These are phyloP conservation scores for Thamnophis sirtalis DNA, from an alignment of 2,113 vertebrate species.

Conservation along the genomic window DNA sequence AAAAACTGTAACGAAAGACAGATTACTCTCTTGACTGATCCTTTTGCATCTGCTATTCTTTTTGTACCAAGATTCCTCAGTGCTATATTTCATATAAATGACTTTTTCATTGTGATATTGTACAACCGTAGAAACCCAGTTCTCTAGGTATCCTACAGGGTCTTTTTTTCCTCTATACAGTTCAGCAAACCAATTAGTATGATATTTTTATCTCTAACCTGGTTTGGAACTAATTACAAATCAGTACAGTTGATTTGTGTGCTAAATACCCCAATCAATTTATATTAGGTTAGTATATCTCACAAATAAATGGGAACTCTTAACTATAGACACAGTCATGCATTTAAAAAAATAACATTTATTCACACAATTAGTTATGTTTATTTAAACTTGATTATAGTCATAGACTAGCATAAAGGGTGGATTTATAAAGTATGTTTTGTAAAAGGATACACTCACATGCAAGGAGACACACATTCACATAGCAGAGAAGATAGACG, in stretches of 20 bases:
- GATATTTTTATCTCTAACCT: slow-evolving; percentile 66
- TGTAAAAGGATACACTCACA: background rate
- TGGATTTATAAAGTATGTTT: background rate
- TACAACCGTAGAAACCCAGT: slow-evolving; percentile 44
- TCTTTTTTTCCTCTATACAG: slow-evolving; percentile 44
- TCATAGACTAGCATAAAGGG: background rate
- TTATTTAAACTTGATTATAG: background rate
- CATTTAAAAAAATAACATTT: background rate
- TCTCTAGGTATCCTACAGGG: slow-evolving; percentile 49
- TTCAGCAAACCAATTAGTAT: slow-evolving; percentile 58
- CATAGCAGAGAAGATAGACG: background rate
- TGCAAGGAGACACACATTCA: background rate
- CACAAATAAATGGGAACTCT: slow-evolving; percentile 27
- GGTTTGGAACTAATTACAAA: slow-evolving; percentile 62
- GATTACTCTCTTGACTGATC: slow-evolving; percentile 31
- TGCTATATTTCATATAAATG: slow-evolving; percentile 42
- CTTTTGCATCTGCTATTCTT: slow-evolving; percentile 9
- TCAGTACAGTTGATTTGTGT: slow-evolving; percentile 58
- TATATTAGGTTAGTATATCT: slow-evolving; percentile 51
- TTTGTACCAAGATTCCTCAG: slow-evolving; percentile 32
- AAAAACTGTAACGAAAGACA: slow-evolving; percentile 8
- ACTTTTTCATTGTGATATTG: slow-evolving; percentile 31
- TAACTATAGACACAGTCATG: background rate
- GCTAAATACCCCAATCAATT: slow-evolving; percentile 56
- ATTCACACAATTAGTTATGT: background rate